phyloP scores from a whole-genome alignment of 2,113 vertebrate species.

The Apistogramma diplotaenia region DNA sequence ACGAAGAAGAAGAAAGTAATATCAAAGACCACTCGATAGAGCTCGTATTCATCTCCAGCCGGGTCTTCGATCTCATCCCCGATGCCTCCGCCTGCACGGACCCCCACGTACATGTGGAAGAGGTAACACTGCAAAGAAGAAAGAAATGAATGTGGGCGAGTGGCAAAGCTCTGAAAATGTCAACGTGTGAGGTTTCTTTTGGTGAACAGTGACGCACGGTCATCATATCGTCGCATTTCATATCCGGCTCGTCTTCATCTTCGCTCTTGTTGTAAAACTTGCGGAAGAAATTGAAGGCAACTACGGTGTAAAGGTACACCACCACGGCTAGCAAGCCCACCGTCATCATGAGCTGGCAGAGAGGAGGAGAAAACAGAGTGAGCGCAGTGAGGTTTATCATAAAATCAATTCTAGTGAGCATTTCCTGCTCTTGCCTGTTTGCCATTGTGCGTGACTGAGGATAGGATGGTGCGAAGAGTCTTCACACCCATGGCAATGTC shows the following conservation, averaged over 20 bases:
- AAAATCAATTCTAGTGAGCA: not conserved
- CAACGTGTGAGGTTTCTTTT: not conserved
- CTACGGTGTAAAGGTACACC: constrained; percentile 91
- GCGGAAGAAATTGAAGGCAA: constrained; percentile 95
- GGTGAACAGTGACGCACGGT: constrained; percentile 74
- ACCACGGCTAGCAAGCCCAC: constrained; percentile 90
- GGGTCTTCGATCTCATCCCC: constrained; percentile 94
- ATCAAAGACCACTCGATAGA: constrained; percentile 91
- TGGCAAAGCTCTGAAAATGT: not conserved
- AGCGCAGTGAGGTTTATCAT: not conserved
- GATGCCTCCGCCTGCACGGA: constrained; percentile 90
- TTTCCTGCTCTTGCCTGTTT: constrained; percentile 80
- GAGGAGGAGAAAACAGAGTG: not conserved
- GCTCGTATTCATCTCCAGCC: constrained; percentile 90
- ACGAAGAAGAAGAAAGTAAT: constrained; percentile 97
- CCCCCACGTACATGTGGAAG: constrained; percentile 95
- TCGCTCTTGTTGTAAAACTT: constrained; percentile 97
- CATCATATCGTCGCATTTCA: constrained; percentile 98
- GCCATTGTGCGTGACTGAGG: constrained; percentile 93
- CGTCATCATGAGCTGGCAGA: constrained; percentile 86
- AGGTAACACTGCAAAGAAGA: constrained; percentile 84
- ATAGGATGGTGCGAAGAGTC: constrained; percentile 89
- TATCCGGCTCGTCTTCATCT: constrained; percentile 90
- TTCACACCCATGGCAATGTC: constrained; percentile 95
- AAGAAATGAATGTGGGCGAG: not conserved